Percentiles rank a stretch among this genome's conserved stretches.
Evolutionary conservation across 2,888 invertebrate species (phyloP).

Genomic region (Heliconius aoede): DNA sequence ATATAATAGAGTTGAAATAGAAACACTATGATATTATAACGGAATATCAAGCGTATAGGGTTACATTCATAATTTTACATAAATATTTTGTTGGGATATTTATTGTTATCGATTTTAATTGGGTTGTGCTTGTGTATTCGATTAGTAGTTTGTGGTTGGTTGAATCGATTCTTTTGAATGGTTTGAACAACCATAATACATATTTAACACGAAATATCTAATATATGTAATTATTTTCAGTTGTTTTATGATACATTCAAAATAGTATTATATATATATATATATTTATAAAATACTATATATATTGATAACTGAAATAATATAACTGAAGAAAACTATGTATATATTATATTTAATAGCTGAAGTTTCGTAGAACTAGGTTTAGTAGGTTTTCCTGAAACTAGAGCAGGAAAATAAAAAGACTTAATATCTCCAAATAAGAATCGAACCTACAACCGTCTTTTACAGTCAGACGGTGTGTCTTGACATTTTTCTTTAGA

Average conservation of each 20-base stretch:
- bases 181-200: too few species aligned
- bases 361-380: too few species aligned
- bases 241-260: neutral
- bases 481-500: neutral
- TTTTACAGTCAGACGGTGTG: neutral
- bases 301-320: too few species aligned
- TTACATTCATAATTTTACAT: slow-evolving; percentile 20
- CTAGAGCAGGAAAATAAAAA: neutral
- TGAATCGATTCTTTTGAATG: too few species aligned
- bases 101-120: slow-evolving; percentile 11
- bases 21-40: slow-evolving; percentile 28
- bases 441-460: neutral
- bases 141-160: too few species aligned
- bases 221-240: neutral
- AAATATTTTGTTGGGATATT: neutral
- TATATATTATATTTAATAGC: too few species aligned
- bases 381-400: neutral
- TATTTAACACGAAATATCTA: too few species aligned
- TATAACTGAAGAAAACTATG: neutral
- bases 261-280: too few species aligned
- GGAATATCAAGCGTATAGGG: slow-evolving; percentile 17
- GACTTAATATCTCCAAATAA: neutral
- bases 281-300: too few species aligned
- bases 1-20: slow-evolving; percentile 42
- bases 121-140: neutral